phyloP scores from a whole-genome alignment of 2,797 vertebrate species.

The Pseudochaenichthys georgianus region DNA sequence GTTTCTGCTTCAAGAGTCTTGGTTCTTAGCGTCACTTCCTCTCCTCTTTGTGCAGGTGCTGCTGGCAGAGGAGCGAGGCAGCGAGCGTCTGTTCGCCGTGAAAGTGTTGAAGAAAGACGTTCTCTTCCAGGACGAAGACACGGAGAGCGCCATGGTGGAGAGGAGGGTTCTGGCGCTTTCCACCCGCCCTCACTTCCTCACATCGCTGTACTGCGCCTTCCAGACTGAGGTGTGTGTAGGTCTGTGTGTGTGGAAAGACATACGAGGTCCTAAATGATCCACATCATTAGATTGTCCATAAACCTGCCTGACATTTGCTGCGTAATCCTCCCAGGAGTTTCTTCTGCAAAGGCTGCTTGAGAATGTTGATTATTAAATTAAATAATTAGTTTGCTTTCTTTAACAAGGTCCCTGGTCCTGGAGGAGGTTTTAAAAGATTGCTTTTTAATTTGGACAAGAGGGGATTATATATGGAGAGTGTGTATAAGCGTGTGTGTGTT shows the following conservation, averaged over 20 bases:
- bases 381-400: slow-evolving; percentile 72
- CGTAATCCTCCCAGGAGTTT: slow-evolving; percentile 56
- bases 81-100: slow-evolving; percentile 90
- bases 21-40: slow-evolving; percentile 3
- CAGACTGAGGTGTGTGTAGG: slow-evolving; percentile 86
- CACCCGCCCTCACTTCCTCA: slow-evolving; percentile 92
- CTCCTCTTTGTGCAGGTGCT: slow-evolving; percentile 85
- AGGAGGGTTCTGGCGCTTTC: slow-evolving; percentile 89
- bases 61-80: slow-evolving; percentile 91
- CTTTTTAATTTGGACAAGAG: slow-evolving; percentile 71
- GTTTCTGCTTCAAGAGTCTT: slow-evolving; percentile 7
- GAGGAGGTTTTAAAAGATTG: slow-evolving; percentile 70
- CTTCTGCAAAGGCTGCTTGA: slow-evolving; percentile 50
- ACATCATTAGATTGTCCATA: slow-evolving; percentile 53
- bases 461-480: slow-evolving; percentile 39
- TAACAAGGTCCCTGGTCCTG: slow-evolving; percentile 71
- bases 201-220: slow-evolving; percentile 91
- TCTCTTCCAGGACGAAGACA: slow-evolving; percentile 94
- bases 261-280: slow-evolving; percentile 29
- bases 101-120: slow-evolving; percentile 96
- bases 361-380: slow-evolving; percentile 69
- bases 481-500: slow-evolving; percentile 21
- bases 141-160: slow-evolving; percentile 94
- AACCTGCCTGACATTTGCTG: slow-evolving; percentile 53
- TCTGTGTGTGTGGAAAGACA: slow-evolving; percentile 7